These are phyloP conservation scores for Stigmatopora argus DNA, from an alignment of 2,113 vertebrate genomes.

Conservation along the genomic window DNA sequence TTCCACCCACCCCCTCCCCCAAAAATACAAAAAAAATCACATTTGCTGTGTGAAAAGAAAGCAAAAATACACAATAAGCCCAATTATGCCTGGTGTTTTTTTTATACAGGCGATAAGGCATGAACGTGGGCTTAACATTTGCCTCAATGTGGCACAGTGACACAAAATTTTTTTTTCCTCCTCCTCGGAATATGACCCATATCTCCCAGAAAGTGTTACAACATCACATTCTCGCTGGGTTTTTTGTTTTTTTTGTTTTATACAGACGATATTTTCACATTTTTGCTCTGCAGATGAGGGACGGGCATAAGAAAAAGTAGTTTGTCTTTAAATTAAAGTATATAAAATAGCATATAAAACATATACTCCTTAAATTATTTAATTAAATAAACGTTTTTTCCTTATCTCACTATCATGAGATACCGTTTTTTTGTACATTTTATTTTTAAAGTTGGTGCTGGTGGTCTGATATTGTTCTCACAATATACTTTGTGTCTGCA, in stretches of 20 bases:
- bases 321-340: slow-evolving; percentile 73
- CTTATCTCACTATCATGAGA: slow-evolving; percentile 76
- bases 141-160: slow-evolving; percentile 74
- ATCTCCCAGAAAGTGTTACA: slow-evolving; percentile 74
- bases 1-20: slow-evolving; percentile 52
- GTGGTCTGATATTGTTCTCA: slow-evolving; percentile 78
- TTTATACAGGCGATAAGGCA: slow-evolving; percentile 30
- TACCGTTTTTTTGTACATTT: slow-evolving; percentile 71
- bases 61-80: slow-evolving; percentile 74
- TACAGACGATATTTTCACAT: slow-evolving; percentile 35
- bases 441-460: slow-evolving; percentile 75
- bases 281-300: slow-evolving; percentile 65
- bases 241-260: slow-evolving; percentile 38
- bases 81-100: slow-evolving; percentile 57
- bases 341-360: slow-evolving; percentile 84
- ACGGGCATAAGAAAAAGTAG: slow-evolving; percentile 72
- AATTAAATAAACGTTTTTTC: slow-evolving; percentile 78
- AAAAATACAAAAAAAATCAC: slow-evolving; percentile 55
- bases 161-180: slow-evolving; percentile 73
- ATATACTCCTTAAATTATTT: slow-evolving; percentile 81
- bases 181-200: slow-evolving; percentile 73
- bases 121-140: slow-evolving; percentile 57
- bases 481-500: slow-evolving; percentile 79
- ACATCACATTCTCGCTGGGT: slow-evolving; percentile 75
- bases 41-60: slow-evolving; percentile 66